These are phyloP conservation scores for Lucilia sericata DNA, from an alignment of 1,140 invertebrate species.

Conservation along the genomic window DNA sequence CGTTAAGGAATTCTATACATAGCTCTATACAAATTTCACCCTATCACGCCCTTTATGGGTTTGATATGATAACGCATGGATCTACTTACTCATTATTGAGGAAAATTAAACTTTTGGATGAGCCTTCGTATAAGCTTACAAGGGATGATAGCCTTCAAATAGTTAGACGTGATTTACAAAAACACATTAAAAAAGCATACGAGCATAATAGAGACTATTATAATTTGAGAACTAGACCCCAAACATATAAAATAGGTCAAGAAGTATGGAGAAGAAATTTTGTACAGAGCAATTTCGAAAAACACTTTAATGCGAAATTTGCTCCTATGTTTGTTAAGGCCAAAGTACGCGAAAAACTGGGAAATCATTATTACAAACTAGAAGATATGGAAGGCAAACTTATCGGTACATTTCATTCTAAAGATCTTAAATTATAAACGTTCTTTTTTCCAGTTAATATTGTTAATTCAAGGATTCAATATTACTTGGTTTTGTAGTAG, in stretches of 20 bases:
- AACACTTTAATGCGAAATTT: conserved; percentile 22
- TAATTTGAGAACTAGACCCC: background rate
- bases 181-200: background rate
- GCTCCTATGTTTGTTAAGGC: background rate
- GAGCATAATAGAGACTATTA: background rate
- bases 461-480: no score
- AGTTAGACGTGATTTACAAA: background rate
- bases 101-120: background rate
- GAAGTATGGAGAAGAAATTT: conserved; percentile 22
- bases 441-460: no score
- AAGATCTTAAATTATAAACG: conserved; percentile 1
- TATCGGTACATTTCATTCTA: conserved; percentile 20
- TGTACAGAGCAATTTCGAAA: conserved; percentile 5
- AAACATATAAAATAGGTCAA: background rate
- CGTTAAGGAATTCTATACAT: conserved; percentile 30
- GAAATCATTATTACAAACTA: conserved; percentile 16
- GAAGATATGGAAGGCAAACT: background rate
- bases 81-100: background rate
- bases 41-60: background rate
- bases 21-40: background rate
- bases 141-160: background rate
- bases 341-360: background rate
- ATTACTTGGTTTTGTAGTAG: no score
- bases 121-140: background rate
- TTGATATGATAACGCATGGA: background rate